phyloP scores from a whole-genome alignment of 1,140 invertebrate genomes.

The Aplysia californica region DNA sequence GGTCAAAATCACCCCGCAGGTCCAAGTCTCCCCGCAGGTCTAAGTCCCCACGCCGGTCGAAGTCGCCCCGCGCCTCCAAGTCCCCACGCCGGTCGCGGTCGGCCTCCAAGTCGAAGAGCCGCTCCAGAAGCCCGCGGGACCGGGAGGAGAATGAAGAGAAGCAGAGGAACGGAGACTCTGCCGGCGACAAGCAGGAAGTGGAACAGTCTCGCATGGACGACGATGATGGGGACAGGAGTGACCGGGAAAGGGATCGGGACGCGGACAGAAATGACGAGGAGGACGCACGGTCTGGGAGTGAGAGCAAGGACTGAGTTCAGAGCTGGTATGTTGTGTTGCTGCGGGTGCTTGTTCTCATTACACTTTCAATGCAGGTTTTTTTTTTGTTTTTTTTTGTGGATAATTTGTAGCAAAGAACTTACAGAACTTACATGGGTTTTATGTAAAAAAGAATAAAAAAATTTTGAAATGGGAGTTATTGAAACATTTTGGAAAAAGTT shows the following conservation, averaged over 20 bases:
- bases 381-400: not conserved
- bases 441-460: no score
- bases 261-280: not conserved
- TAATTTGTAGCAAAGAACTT: no score
- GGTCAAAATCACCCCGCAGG: no score
- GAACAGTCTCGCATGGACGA: no score
- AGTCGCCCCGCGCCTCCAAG: no score
- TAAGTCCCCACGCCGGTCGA: no score
- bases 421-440: no score
- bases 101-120: slow-evolving; percentile 28
- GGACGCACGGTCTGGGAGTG: slow-evolving; percentile 11
- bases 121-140: slow-evolving; percentile 3
- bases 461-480: no score
- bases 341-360: not conserved
- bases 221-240: not conserved
- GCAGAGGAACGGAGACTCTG: not conserved
- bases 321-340: no score
- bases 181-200: no score
- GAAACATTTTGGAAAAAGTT: no score
- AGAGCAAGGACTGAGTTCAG: not conserved
- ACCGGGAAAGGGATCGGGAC: not conserved
- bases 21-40: no score
- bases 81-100: slow-evolving; percentile 11
- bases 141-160: not conserved
- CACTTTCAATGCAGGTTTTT: not conserved